Evolutionary conservation across 1,140 invertebrate genomes (phyloP).

Genomic region (Drosophila pruinosa): DNA sequence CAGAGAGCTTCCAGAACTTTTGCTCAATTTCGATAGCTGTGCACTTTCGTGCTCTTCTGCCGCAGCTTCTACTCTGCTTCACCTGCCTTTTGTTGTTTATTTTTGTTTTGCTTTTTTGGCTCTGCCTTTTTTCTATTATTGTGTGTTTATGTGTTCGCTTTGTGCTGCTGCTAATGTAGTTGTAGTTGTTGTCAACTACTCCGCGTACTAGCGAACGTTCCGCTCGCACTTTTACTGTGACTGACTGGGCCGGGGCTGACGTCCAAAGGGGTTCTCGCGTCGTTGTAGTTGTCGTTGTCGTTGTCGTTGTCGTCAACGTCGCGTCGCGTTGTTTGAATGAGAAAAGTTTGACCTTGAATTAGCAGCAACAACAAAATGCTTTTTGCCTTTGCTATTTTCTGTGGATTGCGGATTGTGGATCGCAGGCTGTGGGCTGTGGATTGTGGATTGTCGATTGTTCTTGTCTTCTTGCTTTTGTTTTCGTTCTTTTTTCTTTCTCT

Average conservation of each 20-base stretch:
- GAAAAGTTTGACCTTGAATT: constrained; percentile 79
- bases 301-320: constrained; percentile 30
- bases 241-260: constrained; percentile 45
- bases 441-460: constrained; percentile 5
- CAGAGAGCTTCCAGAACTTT: constrained; percentile 36
- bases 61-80: constrained; percentile 9
- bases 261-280: constrained; percentile 63
- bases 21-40: not conserved
- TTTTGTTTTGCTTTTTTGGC: constrained; percentile 22
- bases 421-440: not conserved
- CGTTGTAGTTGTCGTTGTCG: constrained; percentile 13
- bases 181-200: constrained; percentile 71
- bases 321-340: constrained; percentile 51
- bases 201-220: constrained; percentile 52
- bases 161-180: constrained; percentile 30
- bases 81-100: constrained; percentile 35
- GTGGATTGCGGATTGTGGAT: constrained; percentile 8
- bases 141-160: constrained; percentile 8
- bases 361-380: constrained; percentile 45
- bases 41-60: constrained; percentile 17
- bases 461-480: not conserved
- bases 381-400: constrained; percentile 2
- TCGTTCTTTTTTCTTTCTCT: not conserved
- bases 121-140: constrained; percentile 30
- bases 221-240: not conserved